Base-by-base conservation (phyloP, 2,888 invertebrate species). In the Dichetophora obliterata region DNA sequence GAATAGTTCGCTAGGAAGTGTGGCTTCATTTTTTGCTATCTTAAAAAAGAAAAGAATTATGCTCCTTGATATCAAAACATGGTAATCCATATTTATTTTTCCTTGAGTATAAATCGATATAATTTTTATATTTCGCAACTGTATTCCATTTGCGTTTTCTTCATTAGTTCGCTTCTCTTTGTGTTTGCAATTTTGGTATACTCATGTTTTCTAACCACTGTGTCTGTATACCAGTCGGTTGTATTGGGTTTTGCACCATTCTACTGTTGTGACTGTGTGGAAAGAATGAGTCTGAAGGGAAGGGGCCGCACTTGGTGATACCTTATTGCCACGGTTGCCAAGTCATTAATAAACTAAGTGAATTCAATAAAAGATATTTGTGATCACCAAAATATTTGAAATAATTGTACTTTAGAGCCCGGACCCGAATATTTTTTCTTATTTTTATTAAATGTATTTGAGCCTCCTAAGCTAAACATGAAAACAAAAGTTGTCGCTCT, bases 131-230 rank as follows among this genome's bases (percentile, higher is more conserved):
- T 59, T 16, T 59, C 14, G 59, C 59, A 19, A 59, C 3, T 27
- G 43, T 11, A 9, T 43, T 43, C 43, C 43, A 59, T 59, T 59
- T 59, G 27, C 59, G 11, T 34, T 11, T 16, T 66, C 22, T 66
- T 48, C 11, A 19, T 3, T 37, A 4, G 37, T 43, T 66, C 37
- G 43, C 5, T 34, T 59, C 27, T 59, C 14, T 43, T 59, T 16
- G 14, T 59, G 59, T 59, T 27, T 59, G 59, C 8, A 59, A 11
- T 59, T 59, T 59, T 59, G 27, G 59, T 59, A 59, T 59, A 59
- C 59, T 59, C 27, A 59, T 59, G 24, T 59, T 59, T 43, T 43
- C 59, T 59, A 59, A 27, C 19, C 27, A 43, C 43, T 43, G 11
- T 43, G 11, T 24, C 59, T 24, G 59, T 16, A 11, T 27, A 34